phyloP scores from a whole-genome alignment of 2,888 invertebrate genomes.

The Nemurella pictetii region DNA sequence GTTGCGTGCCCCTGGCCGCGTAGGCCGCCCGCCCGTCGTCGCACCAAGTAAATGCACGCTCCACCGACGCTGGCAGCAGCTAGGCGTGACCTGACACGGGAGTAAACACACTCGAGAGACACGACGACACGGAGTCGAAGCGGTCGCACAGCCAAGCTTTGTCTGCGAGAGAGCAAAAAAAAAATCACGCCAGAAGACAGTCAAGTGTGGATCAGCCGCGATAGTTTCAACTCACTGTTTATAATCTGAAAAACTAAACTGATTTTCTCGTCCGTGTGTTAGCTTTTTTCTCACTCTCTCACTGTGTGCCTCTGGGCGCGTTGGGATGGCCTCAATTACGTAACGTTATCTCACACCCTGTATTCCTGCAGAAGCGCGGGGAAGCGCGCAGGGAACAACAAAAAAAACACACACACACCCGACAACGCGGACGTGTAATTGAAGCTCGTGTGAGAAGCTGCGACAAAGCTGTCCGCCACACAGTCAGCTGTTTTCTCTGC shows the following conservation, averaged over 20 bases:
- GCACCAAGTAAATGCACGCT: not conserved
- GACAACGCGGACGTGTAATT: not conserved
- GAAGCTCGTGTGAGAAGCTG: not conserved
- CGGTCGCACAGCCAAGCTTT: no score
- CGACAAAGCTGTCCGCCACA: conserved; percentile 3
- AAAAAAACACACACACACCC: no score
- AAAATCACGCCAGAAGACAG: not conserved
- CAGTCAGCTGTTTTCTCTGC: not conserved
- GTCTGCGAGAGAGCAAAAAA: no score
- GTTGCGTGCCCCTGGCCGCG: not conserved
- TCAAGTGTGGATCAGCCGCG: not conserved
- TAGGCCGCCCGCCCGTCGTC: not conserved
- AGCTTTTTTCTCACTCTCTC: not conserved
- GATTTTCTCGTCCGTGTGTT: not conserved
- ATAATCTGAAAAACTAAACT: not conserved
- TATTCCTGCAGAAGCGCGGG: not conserved
- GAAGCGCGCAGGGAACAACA: not conserved
- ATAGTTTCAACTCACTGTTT: not conserved
- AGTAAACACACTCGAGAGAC: not conserved
- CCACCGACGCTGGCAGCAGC: not conserved
- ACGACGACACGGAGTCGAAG: not conserved
- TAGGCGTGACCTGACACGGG: not conserved
- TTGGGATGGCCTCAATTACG: conserved; percentile 8
- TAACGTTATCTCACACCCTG: conserved; percentile 11
- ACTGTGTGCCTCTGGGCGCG: not conserved